phyloP scores from a whole-genome alignment of 1,140 invertebrate species.

The Aphis craccivora region DNA sequence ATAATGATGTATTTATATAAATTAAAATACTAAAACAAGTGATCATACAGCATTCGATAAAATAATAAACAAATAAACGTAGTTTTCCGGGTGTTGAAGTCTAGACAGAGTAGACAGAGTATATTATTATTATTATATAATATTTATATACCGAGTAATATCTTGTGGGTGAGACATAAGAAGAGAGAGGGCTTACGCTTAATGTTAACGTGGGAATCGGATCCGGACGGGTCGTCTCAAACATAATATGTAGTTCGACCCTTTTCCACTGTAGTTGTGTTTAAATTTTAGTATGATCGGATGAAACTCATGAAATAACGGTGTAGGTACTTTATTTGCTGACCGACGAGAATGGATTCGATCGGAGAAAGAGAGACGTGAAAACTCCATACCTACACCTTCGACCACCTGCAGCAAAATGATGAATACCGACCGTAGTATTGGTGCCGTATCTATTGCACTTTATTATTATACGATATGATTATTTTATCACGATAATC shows the following conservation, averaged over 20 bases:
- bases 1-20: no score
- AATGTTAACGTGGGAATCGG: neutral
- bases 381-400: neutral
- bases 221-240: no score
- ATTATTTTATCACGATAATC: neutral
- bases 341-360: neutral
- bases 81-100: neutral
- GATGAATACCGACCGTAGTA: neutral
- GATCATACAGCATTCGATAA: no score
- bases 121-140: neutral
- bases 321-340: neutral
- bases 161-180: neutral
- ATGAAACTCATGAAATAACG: neutral
- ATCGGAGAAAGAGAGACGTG: neutral
- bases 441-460: neutral
- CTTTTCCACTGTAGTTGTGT: neutral
- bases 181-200: neutral
- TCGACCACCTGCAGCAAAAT: neutral
- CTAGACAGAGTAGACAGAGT: neutral
- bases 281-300: neutral
- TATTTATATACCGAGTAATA: no score
- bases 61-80: neutral
- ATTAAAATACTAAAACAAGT: no score
- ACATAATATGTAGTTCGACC: neutral
- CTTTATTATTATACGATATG: neutral